Base-by-base conservation (phyloP, 2,888 invertebrate species). In the Embidobia sp. region DNA sequence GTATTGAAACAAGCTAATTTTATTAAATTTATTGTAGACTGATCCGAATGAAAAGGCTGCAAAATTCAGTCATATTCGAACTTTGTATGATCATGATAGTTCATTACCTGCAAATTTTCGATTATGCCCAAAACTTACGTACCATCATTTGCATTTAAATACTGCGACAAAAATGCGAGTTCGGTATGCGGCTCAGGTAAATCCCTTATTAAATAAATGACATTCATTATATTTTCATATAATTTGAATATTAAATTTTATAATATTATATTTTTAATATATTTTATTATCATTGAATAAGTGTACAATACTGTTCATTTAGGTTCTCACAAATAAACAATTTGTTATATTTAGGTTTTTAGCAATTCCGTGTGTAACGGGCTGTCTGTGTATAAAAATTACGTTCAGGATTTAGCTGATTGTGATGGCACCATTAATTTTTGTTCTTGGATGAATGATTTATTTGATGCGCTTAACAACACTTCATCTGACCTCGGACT, bases 141-240 rank as follows among this genome's bases (percentile, higher is more conserved):
- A 19, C 13, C 44, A 37, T 3, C 63, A 63, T 40, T n/a, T 63
- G 3, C 3, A 49, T 18, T 37, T 48, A 18, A 63, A 48, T n/a
- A 35, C 35, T 1, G 49, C 63, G 3, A 37, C 49, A 3, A 63
- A 63, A 27, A 63, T 63, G 63, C n/a, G 63, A 37, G 63, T 63
- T 27, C 27, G 49, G 2, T 33, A 33, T 27, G 63, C 63, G 6
- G 29, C 15, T 48, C 63, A 63, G 31, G 63, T 63, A 48, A 37
- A n/a, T n/a, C n/a, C n/a, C n/a, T n/a, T n/a, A n/a, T n/a, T 33
- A 33, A 33, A 11, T 33, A 33, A n/a, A 33, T n/a, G 2, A 13
- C 6, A 4, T 26, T 26, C 6, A 33, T 3, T 33, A 33, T 10
- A 11, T 11, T 33, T 33, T 33, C 6, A 22, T 6, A 4, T 22